These are phyloP conservation scores for Alauda arvensis DNA, from an alignment of 2,797 vertebrate genomes.

Conservation along the genomic window DNA sequence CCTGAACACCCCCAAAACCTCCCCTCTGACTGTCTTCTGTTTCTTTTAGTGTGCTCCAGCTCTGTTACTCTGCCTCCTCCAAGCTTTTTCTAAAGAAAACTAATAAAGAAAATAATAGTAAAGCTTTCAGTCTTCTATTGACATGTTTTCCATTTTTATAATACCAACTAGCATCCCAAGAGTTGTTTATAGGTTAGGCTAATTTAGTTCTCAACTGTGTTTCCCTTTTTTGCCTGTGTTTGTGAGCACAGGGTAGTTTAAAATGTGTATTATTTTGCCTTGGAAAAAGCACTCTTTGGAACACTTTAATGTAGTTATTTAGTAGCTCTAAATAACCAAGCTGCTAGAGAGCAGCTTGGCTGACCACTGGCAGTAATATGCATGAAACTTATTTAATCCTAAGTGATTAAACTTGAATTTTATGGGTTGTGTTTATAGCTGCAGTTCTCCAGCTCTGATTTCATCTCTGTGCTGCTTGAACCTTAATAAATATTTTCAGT, in stretches of 20 bases:
- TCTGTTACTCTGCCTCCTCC: background rate
- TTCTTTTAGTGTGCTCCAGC: background rate
- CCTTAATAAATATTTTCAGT: background rate
- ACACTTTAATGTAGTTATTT: background rate
- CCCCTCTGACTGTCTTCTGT: background rate
- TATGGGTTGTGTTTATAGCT: background rate
- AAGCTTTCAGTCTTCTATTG: background rate
- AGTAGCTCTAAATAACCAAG: background rate
- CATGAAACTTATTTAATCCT: background rate
- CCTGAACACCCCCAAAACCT: fast-evolving
- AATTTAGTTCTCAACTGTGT: background rate
- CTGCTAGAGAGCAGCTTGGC: background rate
- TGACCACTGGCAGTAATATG: background rate
- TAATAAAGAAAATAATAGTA: background rate
- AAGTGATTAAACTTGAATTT: background rate
- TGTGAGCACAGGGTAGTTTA: background rate
- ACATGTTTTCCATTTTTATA: background rate
- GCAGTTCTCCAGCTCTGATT: background rate
- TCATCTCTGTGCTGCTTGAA: background rate
- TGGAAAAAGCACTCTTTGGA: background rate
- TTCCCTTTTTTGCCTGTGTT: background rate
- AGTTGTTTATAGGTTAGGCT: background rate
- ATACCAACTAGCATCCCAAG: background rate
- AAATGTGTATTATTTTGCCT: background rate
- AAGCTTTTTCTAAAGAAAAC: background rate